These are phyloP conservation scores for Cettia cetti DNA, from an alignment of 2,113 vertebrate species.

Conservation along the genomic window DNA sequence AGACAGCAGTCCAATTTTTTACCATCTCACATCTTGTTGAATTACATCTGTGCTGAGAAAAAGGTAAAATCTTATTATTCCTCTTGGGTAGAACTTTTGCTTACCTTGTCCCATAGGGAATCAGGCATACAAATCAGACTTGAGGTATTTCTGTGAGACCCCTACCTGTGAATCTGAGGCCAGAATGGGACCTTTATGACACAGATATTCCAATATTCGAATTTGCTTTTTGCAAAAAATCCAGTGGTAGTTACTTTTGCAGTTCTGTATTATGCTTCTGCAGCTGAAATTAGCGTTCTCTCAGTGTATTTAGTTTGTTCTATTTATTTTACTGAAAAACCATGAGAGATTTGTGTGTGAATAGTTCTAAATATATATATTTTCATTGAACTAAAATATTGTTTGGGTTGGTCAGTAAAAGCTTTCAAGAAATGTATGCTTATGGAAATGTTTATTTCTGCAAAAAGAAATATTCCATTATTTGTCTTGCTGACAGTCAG, in stretches of 20 bases:
- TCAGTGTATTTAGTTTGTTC: background rate
- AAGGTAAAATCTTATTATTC: background rate
- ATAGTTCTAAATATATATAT: slow-evolving; percentile 25
- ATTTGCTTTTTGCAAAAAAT: background rate
- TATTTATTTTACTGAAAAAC: slow-evolving; percentile 39
- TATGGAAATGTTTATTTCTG: slow-evolving; percentile 44
- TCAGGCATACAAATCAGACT: background rate
- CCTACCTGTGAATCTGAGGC: background rate
- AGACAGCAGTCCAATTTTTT: background rate
- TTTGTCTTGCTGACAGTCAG: slow-evolving; percentile 46
- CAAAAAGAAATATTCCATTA: slow-evolving; percentile 55
- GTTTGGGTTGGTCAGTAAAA: slow-evolving; percentile 64
- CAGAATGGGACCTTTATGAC: background rate
- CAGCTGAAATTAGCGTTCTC: background rate
- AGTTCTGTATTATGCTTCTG: background rate
- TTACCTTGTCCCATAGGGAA: background rate
- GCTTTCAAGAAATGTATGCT: slow-evolving; percentile 33
- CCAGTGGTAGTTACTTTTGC: background rate
- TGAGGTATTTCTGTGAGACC: background rate
- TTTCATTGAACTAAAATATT: slow-evolving; percentile 40
- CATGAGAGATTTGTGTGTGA: slow-evolving; percentile 4
- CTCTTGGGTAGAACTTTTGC: background rate
- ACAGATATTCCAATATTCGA: accelerated
- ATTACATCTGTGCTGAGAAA: background rate
- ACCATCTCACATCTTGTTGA: background rate